phyloP scores from a whole-genome alignment of 2,888 invertebrate species.

The Patella depressa region DNA sequence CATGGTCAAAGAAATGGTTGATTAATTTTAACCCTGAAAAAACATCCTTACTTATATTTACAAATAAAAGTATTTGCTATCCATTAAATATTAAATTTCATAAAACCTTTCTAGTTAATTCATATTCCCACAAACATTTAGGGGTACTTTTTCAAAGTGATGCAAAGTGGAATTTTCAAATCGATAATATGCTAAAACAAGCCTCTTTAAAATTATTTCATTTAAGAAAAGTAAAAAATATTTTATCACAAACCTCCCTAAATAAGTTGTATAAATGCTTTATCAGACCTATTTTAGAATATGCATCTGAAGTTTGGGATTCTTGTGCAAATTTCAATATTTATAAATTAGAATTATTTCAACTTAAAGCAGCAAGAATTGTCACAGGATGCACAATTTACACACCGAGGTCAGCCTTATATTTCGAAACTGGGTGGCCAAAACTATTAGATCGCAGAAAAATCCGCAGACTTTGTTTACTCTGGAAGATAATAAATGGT shows the following conservation, averaged over 20 bases:
- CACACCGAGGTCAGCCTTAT: background rate
- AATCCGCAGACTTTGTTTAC: background rate
- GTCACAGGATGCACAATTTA: background rate
- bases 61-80: background rate
- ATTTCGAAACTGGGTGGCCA: background rate
- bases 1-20: background rate
- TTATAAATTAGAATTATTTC: background rate
- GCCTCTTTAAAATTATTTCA: background rate
- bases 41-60: background rate
- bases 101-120: background rate
- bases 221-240: background rate
- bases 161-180: background rate
- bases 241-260: background rate
- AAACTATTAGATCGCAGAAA: background rate
- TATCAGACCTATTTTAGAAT: background rate
- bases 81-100: background rate
- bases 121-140: background rate
- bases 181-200: background rate
- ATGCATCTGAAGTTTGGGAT: background rate
- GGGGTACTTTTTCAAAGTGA: background rate
- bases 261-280: background rate
- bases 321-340: background rate
- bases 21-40: conserved; percentile 1
- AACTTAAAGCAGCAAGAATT: background rate
- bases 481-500: background rate